phyloP scores from a whole-genome alignment of 1,140 invertebrate genomes.

The Lordiphosa mommai region DNA sequence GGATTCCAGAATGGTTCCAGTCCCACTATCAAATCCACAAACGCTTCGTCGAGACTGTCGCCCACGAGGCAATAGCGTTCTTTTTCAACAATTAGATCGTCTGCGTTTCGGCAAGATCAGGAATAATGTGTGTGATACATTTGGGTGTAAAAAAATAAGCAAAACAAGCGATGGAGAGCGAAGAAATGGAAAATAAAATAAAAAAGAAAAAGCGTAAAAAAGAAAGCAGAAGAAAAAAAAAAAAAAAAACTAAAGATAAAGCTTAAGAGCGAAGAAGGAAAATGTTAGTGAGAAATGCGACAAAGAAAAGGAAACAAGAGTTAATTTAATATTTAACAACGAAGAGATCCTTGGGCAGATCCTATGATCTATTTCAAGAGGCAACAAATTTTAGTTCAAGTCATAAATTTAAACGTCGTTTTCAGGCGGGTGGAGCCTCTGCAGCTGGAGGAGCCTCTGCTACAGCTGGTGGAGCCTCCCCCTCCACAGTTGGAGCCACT shows the following conservation, averaged over 20 bases:
- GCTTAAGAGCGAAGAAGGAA: background rate
- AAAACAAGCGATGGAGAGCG: slow-evolving; percentile 41
- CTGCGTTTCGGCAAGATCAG: slow-evolving; percentile 81
- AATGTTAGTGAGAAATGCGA: slow-evolving; percentile 44
- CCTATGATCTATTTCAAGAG: slow-evolving; percentile 42
- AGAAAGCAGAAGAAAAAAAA: slow-evolving; percentile 42
- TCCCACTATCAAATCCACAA: slow-evolving; percentile 93
- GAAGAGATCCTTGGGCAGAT: slow-evolving; percentile 52
- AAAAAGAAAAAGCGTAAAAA: slow-evolving; percentile 35
- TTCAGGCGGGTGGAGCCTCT: slow-evolving; percentile 49
- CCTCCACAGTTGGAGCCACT: slow-evolving; percentile 54
- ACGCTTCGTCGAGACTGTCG: slow-evolving; percentile 98
- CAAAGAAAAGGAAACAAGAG: slow-evolving; percentile 40
- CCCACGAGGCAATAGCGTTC: slow-evolving; percentile 98
- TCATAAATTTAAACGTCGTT: background rate
- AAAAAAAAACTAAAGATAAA: slow-evolving; percentile 22
- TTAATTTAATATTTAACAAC: slow-evolving; percentile 27
- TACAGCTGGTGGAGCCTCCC: slow-evolving; percentile 23
- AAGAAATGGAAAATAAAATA: slow-evolving; percentile 34
- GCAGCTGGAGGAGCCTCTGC: slow-evolving; percentile 59
- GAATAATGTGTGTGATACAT: slow-evolving; percentile 23
- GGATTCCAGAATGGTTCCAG: slow-evolving; percentile 80
- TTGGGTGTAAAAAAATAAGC: slow-evolving; percentile 38
- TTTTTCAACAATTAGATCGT: slow-evolving; percentile 98
- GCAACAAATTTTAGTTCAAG: slow-evolving; percentile 11